A percentile compares a stretch with the other conserved stretches of the same genome.
These are phyloP conservation scores for Crocuta crocuta DNA, from an alignment of 2,113 vertebrate genomes.

Conservation along the genomic window DNA sequence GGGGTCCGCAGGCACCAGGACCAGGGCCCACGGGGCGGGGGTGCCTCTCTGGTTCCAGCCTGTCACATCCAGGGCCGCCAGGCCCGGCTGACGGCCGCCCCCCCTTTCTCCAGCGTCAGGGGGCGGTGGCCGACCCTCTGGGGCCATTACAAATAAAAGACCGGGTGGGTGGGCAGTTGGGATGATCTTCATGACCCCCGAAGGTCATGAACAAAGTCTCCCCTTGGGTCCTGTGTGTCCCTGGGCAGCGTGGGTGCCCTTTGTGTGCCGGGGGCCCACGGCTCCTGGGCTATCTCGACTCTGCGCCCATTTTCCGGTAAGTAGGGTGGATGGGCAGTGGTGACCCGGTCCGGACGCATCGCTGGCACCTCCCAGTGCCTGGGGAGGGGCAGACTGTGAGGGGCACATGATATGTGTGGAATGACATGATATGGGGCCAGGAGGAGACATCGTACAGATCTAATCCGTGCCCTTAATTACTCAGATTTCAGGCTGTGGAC, in stretches of 20 bases:
- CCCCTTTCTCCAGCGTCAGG: background rate
- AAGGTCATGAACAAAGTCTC: background rate
- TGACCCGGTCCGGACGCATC: slow-evolving; percentile 54
- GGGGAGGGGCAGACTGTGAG: background rate
- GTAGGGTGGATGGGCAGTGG: slow-evolving; percentile 67
- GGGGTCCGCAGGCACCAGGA: accelerated
- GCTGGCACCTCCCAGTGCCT: background rate
- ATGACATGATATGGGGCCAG: slow-evolving; percentile 67
- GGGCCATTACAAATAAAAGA: background rate
- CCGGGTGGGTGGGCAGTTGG: accelerated
- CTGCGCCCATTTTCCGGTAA: slow-evolving; percentile 63
- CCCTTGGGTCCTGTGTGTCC: background rate
- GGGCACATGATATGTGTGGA: slow-evolving; percentile 79
- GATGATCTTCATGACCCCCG: too few species aligned
- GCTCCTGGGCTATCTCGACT: slow-evolving; percentile 32
- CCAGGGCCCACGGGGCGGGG: background rate
- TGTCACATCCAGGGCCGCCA: accelerated
- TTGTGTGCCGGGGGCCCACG: background rate
- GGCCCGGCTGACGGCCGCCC: background rate
- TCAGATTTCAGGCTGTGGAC: slow-evolving; percentile 54
- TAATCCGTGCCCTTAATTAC: slow-evolving; percentile 73
- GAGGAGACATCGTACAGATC: slow-evolving; percentile 61
- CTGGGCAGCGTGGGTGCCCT: background rate
- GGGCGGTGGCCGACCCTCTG: background rate
- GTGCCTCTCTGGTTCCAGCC: accelerated